phyloP scores from a whole-genome alignment of 2,888 invertebrate genomes.

The Dyspetes luteomarginatus region DNA sequence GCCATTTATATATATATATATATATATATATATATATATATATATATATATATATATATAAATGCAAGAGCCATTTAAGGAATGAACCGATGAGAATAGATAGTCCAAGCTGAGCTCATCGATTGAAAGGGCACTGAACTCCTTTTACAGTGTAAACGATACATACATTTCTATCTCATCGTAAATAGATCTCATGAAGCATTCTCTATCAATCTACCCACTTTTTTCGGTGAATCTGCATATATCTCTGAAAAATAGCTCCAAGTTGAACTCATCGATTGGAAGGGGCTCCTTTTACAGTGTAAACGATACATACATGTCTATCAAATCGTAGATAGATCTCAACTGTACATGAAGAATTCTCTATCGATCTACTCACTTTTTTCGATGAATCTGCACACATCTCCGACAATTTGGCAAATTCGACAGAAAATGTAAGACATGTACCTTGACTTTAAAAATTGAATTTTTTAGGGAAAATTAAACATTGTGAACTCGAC shows the following conservation, averaged over 20 bases:
- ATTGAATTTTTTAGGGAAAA: no score
- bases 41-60: neutral
- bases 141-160: neutral
- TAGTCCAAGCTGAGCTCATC: slow-evolving; percentile 51
- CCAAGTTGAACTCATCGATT: slow-evolving; percentile 53
- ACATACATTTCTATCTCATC: slow-evolving; percentile 21
- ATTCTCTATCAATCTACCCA: no score
- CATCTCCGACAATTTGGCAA: no score
- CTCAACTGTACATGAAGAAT: neutral
- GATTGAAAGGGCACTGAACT: slow-evolving; percentile 23
- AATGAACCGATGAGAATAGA: slow-evolving; percentile 60
- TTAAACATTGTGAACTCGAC: no score
- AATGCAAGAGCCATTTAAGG: slow-evolving; percentile 48
- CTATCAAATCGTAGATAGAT: neutral
- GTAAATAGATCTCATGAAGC: neutral
- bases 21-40: neutral
- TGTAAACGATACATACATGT: slow-evolving; percentile 10
- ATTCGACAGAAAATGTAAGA: no score
- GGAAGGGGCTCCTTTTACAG: neutral
- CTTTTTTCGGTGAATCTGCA: no score
- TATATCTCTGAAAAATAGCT: no score
- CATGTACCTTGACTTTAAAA: no score
- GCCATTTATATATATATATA: neutral
- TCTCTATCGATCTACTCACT: no score
- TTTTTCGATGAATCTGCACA: no score